These are phyloP conservation scores for Haliclona indistincta DNA, from an alignment of 37 sponge, comb jelly and placozoan genomes.

Conservation along the genomic window DNA sequence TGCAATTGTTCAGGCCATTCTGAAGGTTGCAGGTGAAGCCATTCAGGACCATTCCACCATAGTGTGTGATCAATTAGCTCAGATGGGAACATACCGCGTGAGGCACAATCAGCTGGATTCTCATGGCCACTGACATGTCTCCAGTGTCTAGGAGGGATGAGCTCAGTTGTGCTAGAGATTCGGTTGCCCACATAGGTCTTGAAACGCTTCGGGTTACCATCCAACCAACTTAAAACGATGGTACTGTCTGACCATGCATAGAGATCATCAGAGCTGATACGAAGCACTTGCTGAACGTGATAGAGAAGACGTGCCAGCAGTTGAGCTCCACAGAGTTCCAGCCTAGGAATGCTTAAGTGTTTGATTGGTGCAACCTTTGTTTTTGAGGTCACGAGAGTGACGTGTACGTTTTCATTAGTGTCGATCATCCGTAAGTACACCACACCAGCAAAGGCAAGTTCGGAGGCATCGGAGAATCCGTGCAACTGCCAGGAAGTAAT, in stretches of 20 bases:
- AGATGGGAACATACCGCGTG: conserved; percentile 17
- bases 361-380: conserved; percentile 40
- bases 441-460: conserved; percentile 22
- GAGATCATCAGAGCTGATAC: neutral
- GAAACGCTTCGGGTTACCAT: conserved; percentile 8
- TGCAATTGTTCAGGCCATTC: neutral
- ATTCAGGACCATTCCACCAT: conserved; percentile 6
- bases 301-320: conserved; percentile 22
- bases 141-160: conserved; percentile 3
- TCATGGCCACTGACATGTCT: neutral
- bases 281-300: neutral
- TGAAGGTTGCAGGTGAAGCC: neutral
- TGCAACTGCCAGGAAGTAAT: conserved; percentile 24
- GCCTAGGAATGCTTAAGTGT: conserved; percentile 12
- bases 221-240: conserved; percentile 4
- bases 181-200: conserved; percentile 10
- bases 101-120: conserved; percentile 24
- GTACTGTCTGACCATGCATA: conserved; percentile 11
- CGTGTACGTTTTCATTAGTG: conserved; percentile 9
- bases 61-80: conserved; percentile 10
- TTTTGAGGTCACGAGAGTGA: conserved; percentile 29
- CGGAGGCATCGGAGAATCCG: conserved; percentile 45
- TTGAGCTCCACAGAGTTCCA: conserved; percentile 26
- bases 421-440: conserved; percentile 29
- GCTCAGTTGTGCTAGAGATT: conserved; percentile 2